phyloP scores from a whole-genome alignment of 2,888 invertebrate genomes.

The Anodontia alba region DNA sequence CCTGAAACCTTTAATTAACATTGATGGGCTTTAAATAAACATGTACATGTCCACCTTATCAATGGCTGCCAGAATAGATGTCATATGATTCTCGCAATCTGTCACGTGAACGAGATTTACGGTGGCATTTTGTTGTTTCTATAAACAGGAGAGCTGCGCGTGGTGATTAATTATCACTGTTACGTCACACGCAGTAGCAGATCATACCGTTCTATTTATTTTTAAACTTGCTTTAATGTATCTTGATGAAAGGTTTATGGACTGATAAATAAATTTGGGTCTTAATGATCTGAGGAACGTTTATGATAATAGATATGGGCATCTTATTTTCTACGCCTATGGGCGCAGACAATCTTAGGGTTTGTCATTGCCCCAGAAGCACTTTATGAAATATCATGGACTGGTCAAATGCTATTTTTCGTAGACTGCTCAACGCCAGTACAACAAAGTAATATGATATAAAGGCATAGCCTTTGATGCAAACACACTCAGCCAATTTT shows the following conservation, averaged over 20 bases:
- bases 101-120: slow-evolving; percentile 52
- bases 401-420: no score
- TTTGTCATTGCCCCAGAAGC: no score
- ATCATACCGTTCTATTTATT: slow-evolving; percentile 27
- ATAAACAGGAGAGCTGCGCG: slow-evolving; percentile 37
- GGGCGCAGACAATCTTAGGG: no score
- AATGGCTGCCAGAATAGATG: slow-evolving; percentile 4
- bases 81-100: slow-evolving; percentile 32
- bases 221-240: slow-evolving; percentile 24
- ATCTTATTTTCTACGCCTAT: no score
- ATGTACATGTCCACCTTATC: slow-evolving; percentile 24
- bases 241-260: slow-evolving; percentile 7
- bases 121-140: slow-evolving; percentile 51
- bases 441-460: no score
- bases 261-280: slow-evolving; percentile 10
- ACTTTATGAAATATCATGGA: no score
- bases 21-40: slow-evolving; percentile 25
- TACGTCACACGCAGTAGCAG: slow-evolving; percentile 18
- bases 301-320: not conserved
- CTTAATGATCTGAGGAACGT: slow-evolving; percentile 7
- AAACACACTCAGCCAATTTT: no score
- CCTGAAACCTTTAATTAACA: slow-evolving; percentile 29
- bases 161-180: slow-evolving; percentile 28
- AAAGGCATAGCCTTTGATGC: no score
- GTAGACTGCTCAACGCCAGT: no score